Conservation (phyloP, 2,888 invertebrate species). For the Norana najaformis region DNA sequence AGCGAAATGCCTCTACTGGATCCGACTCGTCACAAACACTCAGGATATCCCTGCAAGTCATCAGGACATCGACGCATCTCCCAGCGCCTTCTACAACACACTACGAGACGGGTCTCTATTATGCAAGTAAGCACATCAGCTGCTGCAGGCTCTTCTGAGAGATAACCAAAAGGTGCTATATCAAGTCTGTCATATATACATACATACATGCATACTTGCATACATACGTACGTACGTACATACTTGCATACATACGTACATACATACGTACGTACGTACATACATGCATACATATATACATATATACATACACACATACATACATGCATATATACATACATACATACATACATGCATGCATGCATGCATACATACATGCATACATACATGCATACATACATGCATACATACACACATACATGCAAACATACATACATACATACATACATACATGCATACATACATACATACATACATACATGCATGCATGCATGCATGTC, state of each 20-base stretch:
- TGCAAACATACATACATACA: too few relatives aligned
- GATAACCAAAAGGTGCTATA: background rate
- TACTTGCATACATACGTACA: too few relatives aligned
- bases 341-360: too few relatives aligned
- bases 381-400: too few relatives aligned
- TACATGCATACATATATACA: too few relatives aligned
- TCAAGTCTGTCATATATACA: background rate
- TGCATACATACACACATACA: background rate
- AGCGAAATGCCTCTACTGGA: slow-evolving; percentile 37
- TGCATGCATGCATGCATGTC: background rate
- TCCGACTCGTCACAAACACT: slow-evolving; percentile 30
- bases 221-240: too few relatives aligned
- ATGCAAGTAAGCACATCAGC: slow-evolving; percentile 37
- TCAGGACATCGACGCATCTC: slow-evolving; percentile 27
- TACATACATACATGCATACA: background rate
- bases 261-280: too few relatives aligned
- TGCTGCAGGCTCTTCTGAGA: too few relatives aligned
- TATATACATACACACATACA: too few relatives aligned
- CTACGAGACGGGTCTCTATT: slow-evolving; percentile 38
- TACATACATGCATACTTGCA: too few relatives aligned
- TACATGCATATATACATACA: too few relatives aligned
- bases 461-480: background rate
- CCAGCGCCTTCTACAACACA: slow-evolving; percentile 36
- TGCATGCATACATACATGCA: too few relatives aligned
- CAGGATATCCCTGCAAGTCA: slow-evolving; percentile 31